Evolutionary conservation across 2,888 invertebrate species (phyloP).

Genomic region (Andrena marginata): DNA sequence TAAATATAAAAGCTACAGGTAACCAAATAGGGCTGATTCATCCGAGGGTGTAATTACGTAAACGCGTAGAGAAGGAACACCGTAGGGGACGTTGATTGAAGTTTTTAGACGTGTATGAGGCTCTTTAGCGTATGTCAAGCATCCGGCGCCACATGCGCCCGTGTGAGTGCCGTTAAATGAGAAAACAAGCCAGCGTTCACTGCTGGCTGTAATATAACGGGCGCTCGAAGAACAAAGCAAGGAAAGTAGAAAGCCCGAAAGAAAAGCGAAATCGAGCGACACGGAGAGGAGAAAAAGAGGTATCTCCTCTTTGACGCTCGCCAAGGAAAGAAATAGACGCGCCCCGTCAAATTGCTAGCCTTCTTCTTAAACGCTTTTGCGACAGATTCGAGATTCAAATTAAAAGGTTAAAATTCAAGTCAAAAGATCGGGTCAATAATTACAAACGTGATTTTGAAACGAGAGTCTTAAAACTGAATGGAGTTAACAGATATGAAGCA

Average conservation of each 20-base stretch:
- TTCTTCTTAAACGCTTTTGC: neutral
- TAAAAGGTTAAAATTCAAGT: neutral
- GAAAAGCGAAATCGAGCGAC: slow-evolving; percentile 40
- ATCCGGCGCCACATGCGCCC: neutral
- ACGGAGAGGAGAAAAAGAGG: slow-evolving; percentile 5
- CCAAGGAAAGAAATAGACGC: slow-evolving; percentile 8
- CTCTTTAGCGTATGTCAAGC: slow-evolving; percentile 19
- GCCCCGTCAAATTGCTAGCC: slow-evolving; percentile 7
- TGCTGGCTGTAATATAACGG: slow-evolving; percentile 34
- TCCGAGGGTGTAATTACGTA: slow-evolving; percentile 20
- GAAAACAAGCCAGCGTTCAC: slow-evolving; percentile 34
- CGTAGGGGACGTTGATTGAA: slow-evolving; percentile 24
- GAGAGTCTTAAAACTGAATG: too few species aligned
- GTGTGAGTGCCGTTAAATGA: slow-evolving; percentile 15
- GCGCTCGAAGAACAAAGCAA: slow-evolving; percentile 30
- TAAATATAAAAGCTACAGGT: neutral
- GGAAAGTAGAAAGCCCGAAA: slow-evolving; percentile 31
- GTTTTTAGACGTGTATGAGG: slow-evolving; percentile 18
- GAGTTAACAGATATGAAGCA: too few species aligned
- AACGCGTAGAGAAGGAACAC: neutral
- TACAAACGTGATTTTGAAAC: too few species aligned
- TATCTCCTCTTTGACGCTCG: neutral
- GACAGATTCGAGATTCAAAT: neutral
- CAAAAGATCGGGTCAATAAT: too few species aligned
- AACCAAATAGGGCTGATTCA: slow-evolving; percentile 4